Percentiles rank a stretch among this genome's conserved stretches.
Evolutionary conservation across 2,888 invertebrate species (phyloP).

Genomic region (Lumbricus terrestris): DNA sequence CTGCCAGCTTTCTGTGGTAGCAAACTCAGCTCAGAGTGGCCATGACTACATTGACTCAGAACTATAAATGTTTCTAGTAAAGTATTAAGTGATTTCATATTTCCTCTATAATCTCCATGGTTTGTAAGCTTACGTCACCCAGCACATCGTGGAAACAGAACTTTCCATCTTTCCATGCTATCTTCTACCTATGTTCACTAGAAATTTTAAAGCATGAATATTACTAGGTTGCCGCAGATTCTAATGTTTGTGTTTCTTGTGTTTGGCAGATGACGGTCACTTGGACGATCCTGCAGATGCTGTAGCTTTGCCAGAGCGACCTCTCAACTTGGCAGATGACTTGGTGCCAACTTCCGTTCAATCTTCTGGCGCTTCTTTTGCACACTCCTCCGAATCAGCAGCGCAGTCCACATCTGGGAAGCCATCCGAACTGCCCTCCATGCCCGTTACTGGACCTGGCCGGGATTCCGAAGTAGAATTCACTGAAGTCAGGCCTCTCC

Average conservation of each 20-base stretch:
- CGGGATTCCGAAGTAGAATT: neutral
- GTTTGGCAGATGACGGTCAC: neutral
- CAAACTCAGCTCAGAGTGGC: no score
- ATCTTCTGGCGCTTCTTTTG: neutral
- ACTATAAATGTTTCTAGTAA: neutral
- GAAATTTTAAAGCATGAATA: neutral
- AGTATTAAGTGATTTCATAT: neutral
- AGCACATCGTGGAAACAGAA: neutral
- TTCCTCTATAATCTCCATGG: no score
- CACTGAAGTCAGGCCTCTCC: neutral
- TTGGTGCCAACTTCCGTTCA: neutral
- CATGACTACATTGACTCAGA: no score
- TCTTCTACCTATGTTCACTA: neutral
- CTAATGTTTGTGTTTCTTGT: neutral
- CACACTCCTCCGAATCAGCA: neutral
- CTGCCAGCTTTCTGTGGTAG: no score
- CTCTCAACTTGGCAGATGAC: slow-evolving; percentile 3
- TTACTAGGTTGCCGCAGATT: neutral
- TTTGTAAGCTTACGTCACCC: neutral
- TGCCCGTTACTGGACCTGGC: neutral
- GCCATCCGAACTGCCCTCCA: neutral
- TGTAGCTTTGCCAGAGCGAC: neutral
- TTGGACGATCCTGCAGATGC: neutral
- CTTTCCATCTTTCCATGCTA: neutral
- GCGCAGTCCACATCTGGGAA: neutral